These are phyloP conservation scores for Geodia barretti DNA, from an alignment of 37 sponge, comb jelly and placozoan genomes.

Conservation along the genomic window DNA sequence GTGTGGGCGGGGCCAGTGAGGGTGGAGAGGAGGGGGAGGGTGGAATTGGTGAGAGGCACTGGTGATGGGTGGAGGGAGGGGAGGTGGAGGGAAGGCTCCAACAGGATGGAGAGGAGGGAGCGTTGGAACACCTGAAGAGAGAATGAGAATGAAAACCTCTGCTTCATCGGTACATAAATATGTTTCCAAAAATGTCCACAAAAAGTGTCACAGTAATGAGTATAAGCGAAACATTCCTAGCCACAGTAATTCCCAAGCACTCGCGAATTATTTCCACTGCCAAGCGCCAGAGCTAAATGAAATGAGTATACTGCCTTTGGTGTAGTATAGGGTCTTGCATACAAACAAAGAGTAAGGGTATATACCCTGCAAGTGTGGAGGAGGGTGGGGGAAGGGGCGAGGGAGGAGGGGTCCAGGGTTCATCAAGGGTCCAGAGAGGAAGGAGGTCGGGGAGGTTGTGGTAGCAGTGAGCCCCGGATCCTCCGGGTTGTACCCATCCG, in stretches of 20 bases:
- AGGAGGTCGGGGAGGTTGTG: conserved; percentile 1
- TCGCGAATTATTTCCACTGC: no score
- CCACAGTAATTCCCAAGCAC: no score
- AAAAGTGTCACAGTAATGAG: no score
- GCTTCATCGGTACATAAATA: no score
- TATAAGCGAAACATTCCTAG: no score
- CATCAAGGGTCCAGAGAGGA: conserved; percentile 20
- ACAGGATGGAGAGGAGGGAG: conserved; percentile 7
- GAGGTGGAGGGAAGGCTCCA: conserved; percentile 20
- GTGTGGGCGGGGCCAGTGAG: conserved; percentile 15
- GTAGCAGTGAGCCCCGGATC: conserved; percentile 61
- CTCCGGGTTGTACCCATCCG: conserved; percentile 86
- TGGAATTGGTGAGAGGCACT: conserved; percentile 2
- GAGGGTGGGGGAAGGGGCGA: background rate
- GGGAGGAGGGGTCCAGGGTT: conserved; percentile 35
- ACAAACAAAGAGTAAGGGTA: no score
- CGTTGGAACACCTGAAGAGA: conserved; percentile 5
- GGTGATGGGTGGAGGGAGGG: conserved; percentile 11
- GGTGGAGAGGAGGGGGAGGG: background rate
- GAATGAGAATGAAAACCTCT: no score
- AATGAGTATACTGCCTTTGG: no score
- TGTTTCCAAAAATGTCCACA: no score
- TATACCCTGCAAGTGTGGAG: background rate
- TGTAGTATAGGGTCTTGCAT: no score
- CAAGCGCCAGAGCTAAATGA: no score